A percentile compares a stretch with the other conserved stretches of the same genome.
Conservation (phyloP, 1,140 invertebrate species). For the Calliopsis andreniformis region DNA sequence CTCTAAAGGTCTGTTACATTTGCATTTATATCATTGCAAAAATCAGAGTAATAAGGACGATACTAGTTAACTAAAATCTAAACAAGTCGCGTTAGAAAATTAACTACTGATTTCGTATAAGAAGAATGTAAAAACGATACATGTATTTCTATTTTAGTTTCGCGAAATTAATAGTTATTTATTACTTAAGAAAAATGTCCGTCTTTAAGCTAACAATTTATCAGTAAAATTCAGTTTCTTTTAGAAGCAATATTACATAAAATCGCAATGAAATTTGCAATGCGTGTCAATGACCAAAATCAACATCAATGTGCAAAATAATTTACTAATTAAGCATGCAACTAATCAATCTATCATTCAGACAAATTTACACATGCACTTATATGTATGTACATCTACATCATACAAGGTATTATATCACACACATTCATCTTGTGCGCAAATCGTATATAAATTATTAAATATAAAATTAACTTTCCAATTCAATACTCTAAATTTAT, state of each 20-base stretch:
- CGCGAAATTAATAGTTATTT: not conserved
- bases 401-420: not conserved
- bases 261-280: not conserved
- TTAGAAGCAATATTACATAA: not conserved
- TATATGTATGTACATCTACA: not conserved
- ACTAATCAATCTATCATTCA: not conserved
- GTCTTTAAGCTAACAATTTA: too few relatives aligned
- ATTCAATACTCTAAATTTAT: not conserved
- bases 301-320: conserved; percentile 12
- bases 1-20: conserved; percentile 35
- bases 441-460: not conserved
- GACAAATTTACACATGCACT: conserved; percentile 19
- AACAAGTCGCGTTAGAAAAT: conserved; percentile 27
- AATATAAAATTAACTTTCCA: too few relatives aligned
- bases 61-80: conserved; percentile 36
- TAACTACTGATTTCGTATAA: conserved; percentile 3
- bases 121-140: not conserved
- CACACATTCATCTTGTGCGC: conserved; percentile 6
- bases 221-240: too few relatives aligned
- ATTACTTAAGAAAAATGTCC: too few relatives aligned
- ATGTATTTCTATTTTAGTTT: not conserved
- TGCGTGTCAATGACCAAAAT: not conserved
- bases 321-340: conserved; percentile 17
- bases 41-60: conserved; percentile 7
- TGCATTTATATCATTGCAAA: conserved; percentile 13